Conservation (phyloP, 2,797 vertebrate species). For the Cossypha polioptera region DNA sequence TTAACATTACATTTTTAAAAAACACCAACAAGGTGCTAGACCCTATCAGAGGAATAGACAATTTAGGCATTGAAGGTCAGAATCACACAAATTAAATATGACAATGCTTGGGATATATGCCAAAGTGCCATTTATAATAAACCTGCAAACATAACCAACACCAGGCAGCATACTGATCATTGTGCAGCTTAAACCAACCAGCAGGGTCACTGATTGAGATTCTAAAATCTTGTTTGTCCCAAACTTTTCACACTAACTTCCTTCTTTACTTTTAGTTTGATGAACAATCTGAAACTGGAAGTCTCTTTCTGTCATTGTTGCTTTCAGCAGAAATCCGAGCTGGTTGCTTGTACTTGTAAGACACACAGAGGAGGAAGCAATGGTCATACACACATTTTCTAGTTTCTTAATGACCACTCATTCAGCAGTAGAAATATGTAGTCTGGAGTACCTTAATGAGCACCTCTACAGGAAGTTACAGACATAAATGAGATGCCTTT, state of each 20-base stretch:
- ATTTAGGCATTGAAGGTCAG: not conserved
- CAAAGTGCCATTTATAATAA: not conserved
- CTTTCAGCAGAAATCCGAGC: not conserved
- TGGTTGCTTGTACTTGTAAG: rapidly evolving
- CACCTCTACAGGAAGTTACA: not conserved
- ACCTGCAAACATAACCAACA: not conserved
- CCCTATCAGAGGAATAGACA: rapidly evolving
- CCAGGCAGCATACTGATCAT: not conserved
- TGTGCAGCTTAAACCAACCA: not conserved
- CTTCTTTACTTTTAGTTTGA: not conserved
- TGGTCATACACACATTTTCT: not conserved
- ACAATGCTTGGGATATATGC: not conserved
- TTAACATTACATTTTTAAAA: not conserved
- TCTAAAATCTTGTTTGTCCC: not conserved
- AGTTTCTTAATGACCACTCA: not conserved
- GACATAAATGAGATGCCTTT: not conserved
- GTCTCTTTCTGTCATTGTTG: rapidly evolving
- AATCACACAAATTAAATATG: not conserved
- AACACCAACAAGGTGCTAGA: not conserved
- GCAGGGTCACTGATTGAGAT: not conserved
- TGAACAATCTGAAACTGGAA: not conserved
- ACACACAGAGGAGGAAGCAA: not conserved
- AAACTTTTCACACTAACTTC: not conserved
- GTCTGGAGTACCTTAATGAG: not conserved
- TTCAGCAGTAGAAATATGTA: not conserved